phyloP scores from a whole-genome alignment of 2,113 vertebrate species.

The Halichoeres trimaculatus region DNA sequence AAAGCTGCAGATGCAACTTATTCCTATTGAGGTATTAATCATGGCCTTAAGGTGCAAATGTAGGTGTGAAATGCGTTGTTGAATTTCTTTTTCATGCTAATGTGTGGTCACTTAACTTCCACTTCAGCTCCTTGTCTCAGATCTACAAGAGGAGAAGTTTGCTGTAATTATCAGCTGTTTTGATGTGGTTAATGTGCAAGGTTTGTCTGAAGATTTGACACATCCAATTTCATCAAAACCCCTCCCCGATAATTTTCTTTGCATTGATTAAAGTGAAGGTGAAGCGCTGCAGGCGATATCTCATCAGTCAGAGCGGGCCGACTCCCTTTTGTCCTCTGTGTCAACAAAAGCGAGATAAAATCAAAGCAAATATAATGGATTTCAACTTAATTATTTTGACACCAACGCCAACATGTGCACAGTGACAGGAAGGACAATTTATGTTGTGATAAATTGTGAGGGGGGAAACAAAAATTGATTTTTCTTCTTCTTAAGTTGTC shows the following conservation, averaged over 20 bases:
- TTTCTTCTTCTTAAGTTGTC: constrained; percentile 77
- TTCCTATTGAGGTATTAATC: constrained; percentile 38
- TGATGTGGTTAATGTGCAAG: not conserved
- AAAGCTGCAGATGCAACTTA: constrained; percentile 49
- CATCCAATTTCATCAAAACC: constrained; percentile 13
- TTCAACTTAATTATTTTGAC: constrained; percentile 76
- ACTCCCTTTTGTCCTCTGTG: constrained; percentile 47
- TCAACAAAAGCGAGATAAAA: constrained; percentile 52
- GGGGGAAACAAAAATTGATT: constrained; percentile 82
- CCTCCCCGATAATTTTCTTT: constrained; percentile 14
- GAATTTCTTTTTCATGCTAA: constrained; percentile 1
- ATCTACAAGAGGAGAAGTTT: not conserved
- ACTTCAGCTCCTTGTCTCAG: constrained; percentile 9
- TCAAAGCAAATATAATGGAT: constrained; percentile 70
- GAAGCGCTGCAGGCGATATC: constrained; percentile 2
- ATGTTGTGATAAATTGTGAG: constrained; percentile 75
- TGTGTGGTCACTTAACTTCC: constrained; percentile 1
- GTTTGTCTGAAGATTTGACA: constrained; percentile 14
- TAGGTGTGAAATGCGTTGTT: not conserved
- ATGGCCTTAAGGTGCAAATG: constrained; percentile 13
- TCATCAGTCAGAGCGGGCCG: constrained; percentile 22
- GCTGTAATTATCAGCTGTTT: not conserved
- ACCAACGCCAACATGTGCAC: constrained; percentile 42
- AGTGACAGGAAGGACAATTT: constrained; percentile 75
- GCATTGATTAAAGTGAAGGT: constrained; percentile 28